Base-by-base conservation (phyloP, 2,113 vertebrate genomes). In the Apaloderma vittatum region DNA sequence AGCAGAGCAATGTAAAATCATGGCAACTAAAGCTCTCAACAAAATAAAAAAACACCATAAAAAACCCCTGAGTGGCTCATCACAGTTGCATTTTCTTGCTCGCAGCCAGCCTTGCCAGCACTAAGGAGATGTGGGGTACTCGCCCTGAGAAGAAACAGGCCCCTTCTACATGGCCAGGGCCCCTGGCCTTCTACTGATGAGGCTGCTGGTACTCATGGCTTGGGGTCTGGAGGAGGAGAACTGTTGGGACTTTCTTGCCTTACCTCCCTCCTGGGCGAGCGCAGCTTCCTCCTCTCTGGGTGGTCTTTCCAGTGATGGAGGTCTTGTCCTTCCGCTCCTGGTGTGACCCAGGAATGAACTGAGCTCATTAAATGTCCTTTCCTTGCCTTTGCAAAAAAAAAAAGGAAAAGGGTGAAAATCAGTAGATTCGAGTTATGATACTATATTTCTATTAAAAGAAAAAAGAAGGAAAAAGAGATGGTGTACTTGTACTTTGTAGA, bases 331-430 rank as follows among this genome's bases (percentile, higher is more conserved):
- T 84, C 72, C 12, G 15, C 82, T 92, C 51, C 76, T 67, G 57
- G 29, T 66, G 37, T 94, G 96, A 96, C 96, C 90, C 57, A 77
- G 75, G 90, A 70, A 27, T 90, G 90, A 97, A 97, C 90, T 5
- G n/a, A 92, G 24, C 86, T 92, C 59, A 55, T 90, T 79, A 86
- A 62, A 62, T n/a, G 27, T 52, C 54, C 68, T 95, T 85, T 52
- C 54, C 68, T 95, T 85, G 40, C 48, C 71, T 74, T 54, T 59
- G n/a, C n/a, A n/a, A n/a, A 40, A 43, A 51, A 43, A 32, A 71
- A 84, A 65, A 75, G 11, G 46, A 73, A 72, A 94, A 91, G 36
- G 70, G 79, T 94, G 70, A 45, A 65, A 86, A 92, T 66, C 2
- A 1, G 96, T 89, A 89, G 90, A 86, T 67, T 27, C 74, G 76